A percentile compares a stretch with the other conserved stretches of the same genome.
Conservation (phyloP, 2,888 invertebrate genomes). For the Aricia artaxerxes region DNA sequence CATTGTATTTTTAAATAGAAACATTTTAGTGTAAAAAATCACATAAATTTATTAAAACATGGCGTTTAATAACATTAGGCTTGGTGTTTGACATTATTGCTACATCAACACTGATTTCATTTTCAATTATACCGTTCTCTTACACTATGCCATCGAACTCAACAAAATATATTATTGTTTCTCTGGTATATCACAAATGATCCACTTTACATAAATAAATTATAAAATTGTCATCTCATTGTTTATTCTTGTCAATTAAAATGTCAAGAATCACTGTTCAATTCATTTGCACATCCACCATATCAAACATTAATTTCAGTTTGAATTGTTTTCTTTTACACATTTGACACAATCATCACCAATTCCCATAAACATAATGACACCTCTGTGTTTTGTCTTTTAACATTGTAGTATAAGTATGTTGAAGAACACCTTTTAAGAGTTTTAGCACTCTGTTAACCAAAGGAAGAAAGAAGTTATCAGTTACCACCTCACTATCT, state of each 20-base stretch:
- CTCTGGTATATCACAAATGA: constrained; percentile 71
- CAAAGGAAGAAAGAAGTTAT: neutral
- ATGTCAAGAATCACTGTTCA: constrained; percentile 75
- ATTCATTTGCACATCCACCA: constrained; percentile 74
- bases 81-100: constrained; percentile 64
- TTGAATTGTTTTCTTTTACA: constrained; percentile 63
- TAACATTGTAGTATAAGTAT: constrained; percentile 63
- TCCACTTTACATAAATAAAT: constrained; percentile 79
- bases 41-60: constrained; percentile 69
- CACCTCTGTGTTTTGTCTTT: constrained; percentile 65
- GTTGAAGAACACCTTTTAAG: constrained; percentile 48
- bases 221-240: constrained; percentile 75
- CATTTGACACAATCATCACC: constrained; percentile 71
- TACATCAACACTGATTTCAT: constrained; percentile 49
- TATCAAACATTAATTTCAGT: constrained; percentile 71
- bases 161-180: constrained; percentile 59
- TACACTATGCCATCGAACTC: constrained; percentile 53
- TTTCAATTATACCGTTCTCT: constrained; percentile 47
- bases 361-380: constrained; percentile 68
- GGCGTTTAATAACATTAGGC: constrained; percentile 65
- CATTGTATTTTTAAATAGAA: constrained; percentile 76
- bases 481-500: neutral
- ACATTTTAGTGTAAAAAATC: constrained; percentile 70
- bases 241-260: constrained; percentile 66
- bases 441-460: constrained; percentile 14